These are phyloP conservation scores for Alosa sapidissima DNA, from an alignment of 2,797 vertebrate species.

Conservation along the genomic window DNA sequence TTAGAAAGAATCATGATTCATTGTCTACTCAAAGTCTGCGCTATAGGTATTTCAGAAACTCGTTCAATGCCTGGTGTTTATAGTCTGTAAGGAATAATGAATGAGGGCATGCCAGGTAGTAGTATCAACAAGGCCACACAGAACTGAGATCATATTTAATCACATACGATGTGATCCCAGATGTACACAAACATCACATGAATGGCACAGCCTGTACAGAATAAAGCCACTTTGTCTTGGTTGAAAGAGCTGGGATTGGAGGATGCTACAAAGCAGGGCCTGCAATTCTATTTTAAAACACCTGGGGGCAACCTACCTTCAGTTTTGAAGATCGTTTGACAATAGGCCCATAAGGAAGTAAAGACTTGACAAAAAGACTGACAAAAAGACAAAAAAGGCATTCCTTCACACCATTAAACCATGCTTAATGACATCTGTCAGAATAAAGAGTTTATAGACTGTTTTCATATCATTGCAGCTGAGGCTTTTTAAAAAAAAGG, in stretches of 20 bases:
- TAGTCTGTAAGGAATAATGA: background rate
- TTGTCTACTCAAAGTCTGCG: background rate
- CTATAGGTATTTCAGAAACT: background rate
- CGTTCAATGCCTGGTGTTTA: background rate
- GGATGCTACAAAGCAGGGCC: background rate
- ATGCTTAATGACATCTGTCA: background rate
- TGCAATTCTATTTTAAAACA: background rate
- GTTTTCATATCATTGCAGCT: background rate
- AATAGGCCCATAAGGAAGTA: background rate
- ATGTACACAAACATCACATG: background rate
- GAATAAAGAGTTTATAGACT: background rate
- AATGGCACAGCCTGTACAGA: background rate
- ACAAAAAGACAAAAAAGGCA: background rate
- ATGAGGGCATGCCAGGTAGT: background rate
- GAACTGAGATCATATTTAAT: background rate
- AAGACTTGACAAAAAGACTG: background rate
- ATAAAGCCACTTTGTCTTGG: constrained; percentile 9
- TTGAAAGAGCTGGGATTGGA: background rate
- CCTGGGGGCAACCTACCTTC: background rate
- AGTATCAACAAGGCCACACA: background rate
- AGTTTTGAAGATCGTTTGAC: background rate
- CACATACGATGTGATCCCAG: background rate
- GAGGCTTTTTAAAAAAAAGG: background rate
- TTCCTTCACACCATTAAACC: background rate
- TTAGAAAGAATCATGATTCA: background rate